Evolutionary conservation across 1,140 invertebrate genomes (phyloP), one percentile per base, ranked within the genome.

Genomic region (Lepidurus couesii): DNA sequence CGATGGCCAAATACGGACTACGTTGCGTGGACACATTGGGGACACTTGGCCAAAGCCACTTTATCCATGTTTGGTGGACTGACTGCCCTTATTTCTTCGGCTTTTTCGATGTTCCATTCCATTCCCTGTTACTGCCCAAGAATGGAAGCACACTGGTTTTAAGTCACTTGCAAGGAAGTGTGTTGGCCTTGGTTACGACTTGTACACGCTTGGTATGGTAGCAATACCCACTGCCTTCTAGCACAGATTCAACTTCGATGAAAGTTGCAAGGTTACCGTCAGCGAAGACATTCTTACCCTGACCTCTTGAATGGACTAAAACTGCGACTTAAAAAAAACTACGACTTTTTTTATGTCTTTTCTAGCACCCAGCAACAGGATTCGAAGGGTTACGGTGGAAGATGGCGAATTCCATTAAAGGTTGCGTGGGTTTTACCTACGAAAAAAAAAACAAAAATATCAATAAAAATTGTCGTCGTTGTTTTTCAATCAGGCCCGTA

Each of bases 151-250:
- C 34, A 34, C 34, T 34, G 34, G 34, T 3, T 4, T 34, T 34
- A 34, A 34, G 34, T 34, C 34, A 34, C 4, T 34, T 34, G 7
- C 45, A 47, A 47, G 6, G 45, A 47, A 34, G 74, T 34, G 74
- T 16, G 34, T 34, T 75, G 26, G 74, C 74, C 9, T 42, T 75
- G 74, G 11, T 75, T 43, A 75, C 43, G 42, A 75, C 26, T 75
- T 34, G n/a, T 75, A 42, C 16, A 16, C 44, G 24, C 44, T 42
- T 43, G 75, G 34, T 34, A 34, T 34, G 34, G 34, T 34, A 3
- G 34, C 34, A 34, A 34, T 34, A 34, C 34, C 2, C 34, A 34
- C 3, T 34, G 2, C 34, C 34, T 34, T 34, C 34, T 34, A 34
- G 34, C 34, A 34, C 34, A 34, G 34, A 34, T 34, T 34, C 34